Percentiles rank a stretch among this genome's conserved stretches.
Conservation (phyloP, 2,888 invertebrate species). For the Criorhina ranunculi region DNA sequence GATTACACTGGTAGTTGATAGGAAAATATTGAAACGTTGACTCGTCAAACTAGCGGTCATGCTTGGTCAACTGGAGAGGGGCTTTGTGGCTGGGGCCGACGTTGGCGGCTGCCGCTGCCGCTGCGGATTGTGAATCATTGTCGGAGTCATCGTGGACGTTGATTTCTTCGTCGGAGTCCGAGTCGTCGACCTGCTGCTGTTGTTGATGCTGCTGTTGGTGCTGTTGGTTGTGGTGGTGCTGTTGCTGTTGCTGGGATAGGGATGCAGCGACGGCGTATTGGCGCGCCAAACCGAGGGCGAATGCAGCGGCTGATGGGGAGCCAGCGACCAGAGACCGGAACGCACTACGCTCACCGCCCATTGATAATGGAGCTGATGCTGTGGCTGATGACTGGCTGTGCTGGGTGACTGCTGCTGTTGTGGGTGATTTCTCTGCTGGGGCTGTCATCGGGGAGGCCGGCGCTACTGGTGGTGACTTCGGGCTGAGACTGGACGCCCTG, state of each 20-base stretch:
- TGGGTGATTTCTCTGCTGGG: conserved; percentile 77
- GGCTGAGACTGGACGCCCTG: conserved; percentile 66
- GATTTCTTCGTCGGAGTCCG: conserved; percentile 89
- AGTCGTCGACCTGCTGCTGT: conserved; percentile 78
- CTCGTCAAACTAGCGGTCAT: conserved; percentile 80
- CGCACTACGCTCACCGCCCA: conserved; percentile 96
- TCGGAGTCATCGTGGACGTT: conserved; percentile 90
- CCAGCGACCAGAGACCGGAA: conserved; percentile 91
- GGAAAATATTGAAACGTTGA: conserved; percentile 16
- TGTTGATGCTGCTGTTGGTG: conserved; percentile 80
- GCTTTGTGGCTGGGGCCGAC: conserved; percentile 76
- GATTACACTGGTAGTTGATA: conserved; percentile 68
- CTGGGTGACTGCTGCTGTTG: conserved; percentile 78
- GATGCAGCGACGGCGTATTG: conserved; percentile 83
- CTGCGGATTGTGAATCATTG: conserved; percentile 78
- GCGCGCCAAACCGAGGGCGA: conserved; percentile 83
- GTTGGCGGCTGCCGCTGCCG: conserved; percentile 53
- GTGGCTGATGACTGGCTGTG: conserved; percentile 79
- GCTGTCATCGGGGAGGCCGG: conserved; percentile 74
- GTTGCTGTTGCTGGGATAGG: conserved; percentile 82
- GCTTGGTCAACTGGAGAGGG: conserved; percentile 83
- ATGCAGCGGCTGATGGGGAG: conserved; percentile 87
- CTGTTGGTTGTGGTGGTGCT: conserved; percentile 82
- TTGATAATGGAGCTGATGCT: conserved; percentile 85
- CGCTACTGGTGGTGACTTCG: conserved; percentile 82